These are phyloP conservation scores for Sebastes minor DNA, from an alignment of 2,797 vertebrate genomes.

Conservation along the genomic window DNA sequence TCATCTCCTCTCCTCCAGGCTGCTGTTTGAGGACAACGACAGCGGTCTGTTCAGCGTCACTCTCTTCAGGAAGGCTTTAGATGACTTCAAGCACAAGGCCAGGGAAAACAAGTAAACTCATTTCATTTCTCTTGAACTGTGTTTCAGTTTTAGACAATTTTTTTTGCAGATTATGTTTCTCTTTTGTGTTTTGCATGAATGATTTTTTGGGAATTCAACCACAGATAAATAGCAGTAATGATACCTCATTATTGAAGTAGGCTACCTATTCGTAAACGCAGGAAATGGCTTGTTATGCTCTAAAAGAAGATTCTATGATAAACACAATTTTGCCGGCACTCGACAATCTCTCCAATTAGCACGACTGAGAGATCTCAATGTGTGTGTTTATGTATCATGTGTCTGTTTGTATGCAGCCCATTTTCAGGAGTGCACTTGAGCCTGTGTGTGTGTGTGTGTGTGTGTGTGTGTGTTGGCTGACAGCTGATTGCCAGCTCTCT, in stretches of 20 bases:
- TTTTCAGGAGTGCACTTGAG: constrained; percentile 12
- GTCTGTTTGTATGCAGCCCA: not conserved
- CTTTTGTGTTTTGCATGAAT: constrained; percentile 1
- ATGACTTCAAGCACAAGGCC: constrained; percentile 98
- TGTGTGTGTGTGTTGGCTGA: not conserved
- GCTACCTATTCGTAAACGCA: not conserved
- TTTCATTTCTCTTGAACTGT: not conserved
- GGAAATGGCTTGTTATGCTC: not conserved
- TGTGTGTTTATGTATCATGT: not conserved
- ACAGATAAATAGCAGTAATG: not conserved
- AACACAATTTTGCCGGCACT: constrained; percentile 1
- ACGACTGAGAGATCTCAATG: not conserved
- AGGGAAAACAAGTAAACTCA: constrained; percentile 93
- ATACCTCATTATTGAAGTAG: not conserved
- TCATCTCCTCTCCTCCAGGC: constrained; percentile 71
- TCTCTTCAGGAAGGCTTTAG: constrained; percentile 96
- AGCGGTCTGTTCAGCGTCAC: constrained; percentile 96
- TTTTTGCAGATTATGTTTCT: not conserved
- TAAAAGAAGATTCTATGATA: constrained; percentile 18
- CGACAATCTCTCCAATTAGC: constrained; percentile 38
- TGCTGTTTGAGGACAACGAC: constrained; percentile 95
- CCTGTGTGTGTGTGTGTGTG: not conserved
- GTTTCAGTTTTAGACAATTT: not conserved
- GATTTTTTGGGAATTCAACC: not conserved
- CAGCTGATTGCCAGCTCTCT: constrained; percentile 28